A percentile compares a stretch with the other conserved stretches of the same genome.
Evolutionary conservation across 2,888 invertebrate species (phyloP).

Genomic region (Strigamia transsilvanica): DNA sequence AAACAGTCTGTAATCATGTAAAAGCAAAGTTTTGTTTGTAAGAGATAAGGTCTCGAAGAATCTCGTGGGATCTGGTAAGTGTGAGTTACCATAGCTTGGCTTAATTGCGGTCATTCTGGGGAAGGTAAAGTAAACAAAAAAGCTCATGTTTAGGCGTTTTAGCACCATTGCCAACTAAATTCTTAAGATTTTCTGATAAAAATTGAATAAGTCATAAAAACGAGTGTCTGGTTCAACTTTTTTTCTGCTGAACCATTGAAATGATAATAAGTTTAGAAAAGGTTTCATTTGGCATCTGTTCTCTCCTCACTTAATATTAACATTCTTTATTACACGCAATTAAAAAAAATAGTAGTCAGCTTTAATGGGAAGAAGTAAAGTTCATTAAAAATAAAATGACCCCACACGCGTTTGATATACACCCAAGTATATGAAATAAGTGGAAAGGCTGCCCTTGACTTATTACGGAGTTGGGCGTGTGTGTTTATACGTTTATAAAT

Average conservation of each 20-base stretch:
- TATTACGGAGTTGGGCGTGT: not conserved
- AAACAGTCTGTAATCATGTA: not conserved
- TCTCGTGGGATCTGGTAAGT: constrained; percentile 1
- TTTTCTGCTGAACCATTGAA: no score
- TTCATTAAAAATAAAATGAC: not conserved
- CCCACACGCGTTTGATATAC: not conserved
- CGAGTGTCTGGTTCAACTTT: no score
- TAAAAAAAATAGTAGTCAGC: not conserved
- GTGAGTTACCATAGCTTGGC: not conserved
- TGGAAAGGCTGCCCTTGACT: not conserved
- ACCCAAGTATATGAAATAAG: not conserved
- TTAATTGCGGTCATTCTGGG: no score
- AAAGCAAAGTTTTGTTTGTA: not conserved
- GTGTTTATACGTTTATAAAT: constrained; percentile 8
- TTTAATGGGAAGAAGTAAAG: not conserved
- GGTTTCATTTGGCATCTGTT: not conserved
- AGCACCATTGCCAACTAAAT: no score
- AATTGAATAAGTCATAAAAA: no score
- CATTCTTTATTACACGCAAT: not conserved
- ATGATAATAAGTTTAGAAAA: no score
- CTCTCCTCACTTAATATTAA: not conserved
- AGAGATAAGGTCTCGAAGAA: not conserved
- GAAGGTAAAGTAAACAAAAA: no score
- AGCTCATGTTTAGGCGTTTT: no score
- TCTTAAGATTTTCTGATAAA: no score